Percentiles rank a stretch among this genome's conserved stretches.
These are phyloP conservation scores for Scrobipalpa atriplicella DNA, from an alignment of 2,888 invertebrate genomes.

Conservation along the genomic window DNA sequence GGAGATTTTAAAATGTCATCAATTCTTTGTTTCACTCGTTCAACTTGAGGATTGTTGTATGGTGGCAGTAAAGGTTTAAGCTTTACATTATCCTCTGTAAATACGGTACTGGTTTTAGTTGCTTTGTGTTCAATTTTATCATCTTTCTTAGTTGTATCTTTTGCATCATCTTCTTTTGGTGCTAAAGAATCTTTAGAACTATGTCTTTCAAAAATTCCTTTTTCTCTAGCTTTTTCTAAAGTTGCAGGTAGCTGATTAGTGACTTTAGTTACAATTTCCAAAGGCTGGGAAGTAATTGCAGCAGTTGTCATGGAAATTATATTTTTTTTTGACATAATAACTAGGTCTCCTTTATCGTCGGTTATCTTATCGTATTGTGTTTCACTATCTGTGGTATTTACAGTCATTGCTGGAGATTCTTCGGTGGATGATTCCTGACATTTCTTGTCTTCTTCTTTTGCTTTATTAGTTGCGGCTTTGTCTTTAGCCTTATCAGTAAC, in stretches of 20 bases:
- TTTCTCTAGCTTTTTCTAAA: conserved; percentile 78
- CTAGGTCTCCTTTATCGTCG: conserved; percentile 70
- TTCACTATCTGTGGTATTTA: conserved; percentile 69
- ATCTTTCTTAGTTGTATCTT: conserved; percentile 39
- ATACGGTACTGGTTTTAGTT: conserved; percentile 46
- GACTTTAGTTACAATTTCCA: conserved; percentile 80
- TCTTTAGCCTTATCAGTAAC: conserved; percentile 18
- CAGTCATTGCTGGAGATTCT: conserved; percentile 45
- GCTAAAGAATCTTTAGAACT: conserved; percentile 75
- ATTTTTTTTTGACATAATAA: conserved; percentile 75
- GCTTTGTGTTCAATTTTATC: conserved; percentile 58
- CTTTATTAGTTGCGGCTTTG: conserved; percentile 38
- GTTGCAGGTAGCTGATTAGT: conserved; percentile 78
- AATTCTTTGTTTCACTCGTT: conserved; percentile 75
- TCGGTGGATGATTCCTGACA: conserved; percentile 48
- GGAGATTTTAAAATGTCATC: conserved; percentile 75
- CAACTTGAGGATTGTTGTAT: conserved; percentile 76
- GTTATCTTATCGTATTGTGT: conserved; percentile 75
- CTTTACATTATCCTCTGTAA: conserved; percentile 66
- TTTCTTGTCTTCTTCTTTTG: conserved; percentile 39
- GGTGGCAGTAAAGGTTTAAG: conserved; percentile 71
- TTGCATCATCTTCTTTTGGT: conserved; percentile 53
- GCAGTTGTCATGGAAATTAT: conserved; percentile 83
- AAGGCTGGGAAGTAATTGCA: conserved; percentile 81
- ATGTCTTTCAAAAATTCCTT: conserved; percentile 72